Percentiles rank a stretch among this genome's conserved stretches.
These are phyloP conservation scores for Acleris laterana DNA, from an alignment of 2,888 invertebrate genomes.

Conservation along the genomic window DNA sequence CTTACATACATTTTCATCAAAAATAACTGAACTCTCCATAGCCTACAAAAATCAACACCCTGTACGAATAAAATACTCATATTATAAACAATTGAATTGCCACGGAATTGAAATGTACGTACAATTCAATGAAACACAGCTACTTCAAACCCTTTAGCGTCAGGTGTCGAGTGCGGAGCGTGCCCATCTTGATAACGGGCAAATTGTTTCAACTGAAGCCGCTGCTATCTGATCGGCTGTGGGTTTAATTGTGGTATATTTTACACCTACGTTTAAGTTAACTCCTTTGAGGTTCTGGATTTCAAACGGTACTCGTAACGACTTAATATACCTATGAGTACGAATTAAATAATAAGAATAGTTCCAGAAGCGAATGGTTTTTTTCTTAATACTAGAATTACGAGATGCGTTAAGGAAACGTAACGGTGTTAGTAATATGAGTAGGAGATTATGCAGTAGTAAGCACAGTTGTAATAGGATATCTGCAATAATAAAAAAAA, in stretches of 20 bases:
- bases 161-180: conserved; percentile 44
- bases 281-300: conserved; percentile 9
- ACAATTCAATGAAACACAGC: conserved; percentile 31
- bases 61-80: conserved; percentile 3
- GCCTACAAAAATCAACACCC: neutral
- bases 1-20: too few relatives aligned
- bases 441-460: too few relatives aligned
- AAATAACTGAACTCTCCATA: neutral
- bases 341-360: too few relatives aligned
- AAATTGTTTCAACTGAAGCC: conserved; percentile 79
- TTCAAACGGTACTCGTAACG: too few relatives aligned
- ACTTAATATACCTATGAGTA: too few relatives aligned
- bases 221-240: conserved; percentile 71
- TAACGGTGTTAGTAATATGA: too few relatives aligned
- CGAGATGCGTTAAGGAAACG: too few relatives aligned
- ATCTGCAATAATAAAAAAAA: too few relatives aligned
- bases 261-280: conserved; percentile 33
- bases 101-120: neutral
- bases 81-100: conserved; percentile 1
- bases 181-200: conserved; percentile 70
- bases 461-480: too few relatives aligned
- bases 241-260: conserved; percentile 35
- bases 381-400: too few relatives aligned
- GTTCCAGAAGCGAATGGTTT: too few relatives aligned
- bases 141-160: conserved; percentile 22